Percentiles rank a stretch among this genome's conserved stretches.
Evolutionary conservation across 2,113 vertebrate genomes (phyloP).

Genomic region (Chaenogobius annularis): DNA sequence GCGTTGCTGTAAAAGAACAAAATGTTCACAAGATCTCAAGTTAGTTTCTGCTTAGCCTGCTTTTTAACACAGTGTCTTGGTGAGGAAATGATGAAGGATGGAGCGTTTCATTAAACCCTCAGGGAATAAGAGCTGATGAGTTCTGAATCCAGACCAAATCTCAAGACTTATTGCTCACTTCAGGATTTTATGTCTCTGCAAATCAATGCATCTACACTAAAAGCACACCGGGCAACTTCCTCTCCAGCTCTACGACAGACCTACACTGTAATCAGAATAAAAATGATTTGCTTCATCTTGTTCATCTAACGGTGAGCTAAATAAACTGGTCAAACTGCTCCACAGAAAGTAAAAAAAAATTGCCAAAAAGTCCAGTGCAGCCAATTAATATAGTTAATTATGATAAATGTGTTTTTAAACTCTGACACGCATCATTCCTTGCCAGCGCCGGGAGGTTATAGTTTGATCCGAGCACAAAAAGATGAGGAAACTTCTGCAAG

Average conservation of each 20-base stretch:
- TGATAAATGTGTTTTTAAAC: conserved; percentile 55
- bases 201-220: conserved; percentile 27
- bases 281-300: too few relatives aligned
- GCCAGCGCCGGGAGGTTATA: conserved; percentile 9
- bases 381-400: conserved; percentile 51
- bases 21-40: conserved; percentile 13
- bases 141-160: conserved; percentile 35
- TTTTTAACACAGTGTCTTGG: conserved; percentile 34
- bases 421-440: conserved; percentile 30
- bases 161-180: conserved; percentile 21
- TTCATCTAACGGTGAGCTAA: not conserved
- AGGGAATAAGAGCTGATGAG: conserved; percentile 44
- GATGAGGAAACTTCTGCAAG: conserved; percentile 29
- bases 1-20: conserved; percentile 5
- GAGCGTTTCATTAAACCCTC: conserved; percentile 23
- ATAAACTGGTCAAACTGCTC: not conserved
- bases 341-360: conserved; percentile 4
- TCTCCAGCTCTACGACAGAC: conserved; percentile 7
- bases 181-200: conserved; percentile 18
- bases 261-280: not conserved
- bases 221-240: not conserved
- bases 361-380: conserved; percentile 6
- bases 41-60: conserved; percentile 41
- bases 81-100: conserved; percentile 39
- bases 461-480: conserved; percentile 44